Evolutionary conservation across 2,797 vertebrate species (phyloP), one percentile per base, ranked within the genome.

Genomic region (Acipenser ruthenus): DNA sequence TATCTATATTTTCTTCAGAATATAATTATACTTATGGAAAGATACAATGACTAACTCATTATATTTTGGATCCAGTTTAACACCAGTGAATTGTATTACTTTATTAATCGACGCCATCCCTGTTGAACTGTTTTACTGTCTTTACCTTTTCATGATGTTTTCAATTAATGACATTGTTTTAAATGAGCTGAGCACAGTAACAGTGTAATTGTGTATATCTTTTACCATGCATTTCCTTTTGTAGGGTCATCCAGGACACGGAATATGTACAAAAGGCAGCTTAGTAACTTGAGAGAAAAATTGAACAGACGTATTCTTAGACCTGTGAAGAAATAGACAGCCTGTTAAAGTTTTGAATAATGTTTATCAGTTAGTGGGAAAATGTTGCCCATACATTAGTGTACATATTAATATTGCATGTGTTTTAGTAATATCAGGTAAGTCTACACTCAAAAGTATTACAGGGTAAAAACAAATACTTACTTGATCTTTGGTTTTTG

Each of bases 401-500:
- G 18, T 50, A 37, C 10, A 48, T 23, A 62, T 8, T 58, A 11
- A 65, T 65, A 58, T 3, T 12, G 23, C 8, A 37, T 37, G 2
- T 12, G 11, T 23, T 53, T 53, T 53, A 53, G 52, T 12, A 53
- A 12, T 9, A 53, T 53, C 12, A 12, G 9, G 9, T 53, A 37
- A 37, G 37, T 37, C 37, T 53, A 12, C 12, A 9, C 6, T 1
- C n/a, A 60, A 18, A 60, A 72, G 49, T 7, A 15, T 8, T 49
- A 15, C 65, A 50, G 1, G 56, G 37, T 6, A 62, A 76, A 73
- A 62, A 56, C 8, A 76, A 62, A 8, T 68, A 77, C 90, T 87
- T 90, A 93, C 91, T 93, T 83, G 91, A 93, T 87, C 89, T 85
- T 85, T 91, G 89, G 73, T 91, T 92, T 89, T 93, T 92, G 80